phyloP scores from a whole-genome alignment of 2,113 vertebrate species.

The Spilogale gracilis region DNA sequence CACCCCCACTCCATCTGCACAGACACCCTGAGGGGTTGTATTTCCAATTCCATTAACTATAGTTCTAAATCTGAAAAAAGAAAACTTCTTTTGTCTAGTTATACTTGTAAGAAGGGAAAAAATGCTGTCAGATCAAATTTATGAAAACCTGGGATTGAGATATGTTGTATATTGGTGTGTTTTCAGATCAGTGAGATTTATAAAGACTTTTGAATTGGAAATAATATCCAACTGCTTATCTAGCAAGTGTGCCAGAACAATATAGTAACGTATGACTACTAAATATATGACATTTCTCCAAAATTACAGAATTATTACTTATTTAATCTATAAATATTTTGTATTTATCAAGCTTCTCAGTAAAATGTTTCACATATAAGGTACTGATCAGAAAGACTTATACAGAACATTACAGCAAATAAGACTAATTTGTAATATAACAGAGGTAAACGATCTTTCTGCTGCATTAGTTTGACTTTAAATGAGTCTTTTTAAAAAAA shows the following conservation, averaged over 20 bases:
- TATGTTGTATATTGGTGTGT: too few relatives aligned
- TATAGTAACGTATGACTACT: not conserved
- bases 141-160: not conserved
- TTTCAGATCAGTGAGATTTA: not conserved
- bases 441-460: not conserved
- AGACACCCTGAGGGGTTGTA: not conserved
- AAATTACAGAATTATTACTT: not conserved
- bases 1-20: fast-evolving
- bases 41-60: not conserved
- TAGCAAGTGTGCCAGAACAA: not conserved
- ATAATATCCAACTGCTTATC: not conserved
- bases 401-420: not conserved
- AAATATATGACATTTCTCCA: not conserved
- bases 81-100: not conserved
- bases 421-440: not conserved
- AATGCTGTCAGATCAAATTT: not conserved
- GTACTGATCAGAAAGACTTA: not conserved
- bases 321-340: not conserved
- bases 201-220: not conserved
- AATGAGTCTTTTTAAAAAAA: not conserved
- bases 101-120: not conserved
- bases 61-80: not conserved
- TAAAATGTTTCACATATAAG: not conserved
- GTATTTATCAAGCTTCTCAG: constrained; percentile 1
- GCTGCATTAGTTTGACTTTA: constrained; percentile 21